Evolutionary conservation across 2,888 invertebrate species (phyloP).

Genomic region (Stenolophus ochropezus): DNA sequence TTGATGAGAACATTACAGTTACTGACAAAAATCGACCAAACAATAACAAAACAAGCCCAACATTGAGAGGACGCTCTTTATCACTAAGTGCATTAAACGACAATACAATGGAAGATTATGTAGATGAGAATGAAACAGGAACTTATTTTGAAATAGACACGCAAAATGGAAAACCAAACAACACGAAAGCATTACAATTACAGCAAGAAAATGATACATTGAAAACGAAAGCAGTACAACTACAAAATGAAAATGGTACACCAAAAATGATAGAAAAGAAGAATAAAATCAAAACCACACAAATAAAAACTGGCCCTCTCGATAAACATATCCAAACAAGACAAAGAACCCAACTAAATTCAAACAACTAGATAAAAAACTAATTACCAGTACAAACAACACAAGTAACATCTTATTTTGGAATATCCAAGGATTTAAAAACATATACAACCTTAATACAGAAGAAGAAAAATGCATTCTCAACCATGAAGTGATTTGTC

Average conservation of each 20-base stretch:
- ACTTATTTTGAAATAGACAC: neutral
- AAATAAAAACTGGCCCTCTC: no score
- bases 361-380: neutral
- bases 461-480: neutral
- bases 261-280: neutral
- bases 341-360: neutral
- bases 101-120: no score
- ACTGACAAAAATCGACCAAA: no score
- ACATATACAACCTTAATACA: neutral
- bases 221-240: neutral
- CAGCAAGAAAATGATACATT: no score
- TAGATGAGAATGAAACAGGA: neutral
- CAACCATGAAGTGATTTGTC: neutral
- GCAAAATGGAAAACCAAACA: no score
- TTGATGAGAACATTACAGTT: neutral
- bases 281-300: no score
- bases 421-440: neutral
- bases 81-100: no score
- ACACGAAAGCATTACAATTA: no score
- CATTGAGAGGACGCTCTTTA: neutral
- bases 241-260: neutral
- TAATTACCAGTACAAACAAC: no score
- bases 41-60: no score
- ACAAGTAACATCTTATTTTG: neutral
- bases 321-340: neutral